Base-by-base conservation (phyloP, 2,888 invertebrate species). In the Macropis europaea region DNA sequence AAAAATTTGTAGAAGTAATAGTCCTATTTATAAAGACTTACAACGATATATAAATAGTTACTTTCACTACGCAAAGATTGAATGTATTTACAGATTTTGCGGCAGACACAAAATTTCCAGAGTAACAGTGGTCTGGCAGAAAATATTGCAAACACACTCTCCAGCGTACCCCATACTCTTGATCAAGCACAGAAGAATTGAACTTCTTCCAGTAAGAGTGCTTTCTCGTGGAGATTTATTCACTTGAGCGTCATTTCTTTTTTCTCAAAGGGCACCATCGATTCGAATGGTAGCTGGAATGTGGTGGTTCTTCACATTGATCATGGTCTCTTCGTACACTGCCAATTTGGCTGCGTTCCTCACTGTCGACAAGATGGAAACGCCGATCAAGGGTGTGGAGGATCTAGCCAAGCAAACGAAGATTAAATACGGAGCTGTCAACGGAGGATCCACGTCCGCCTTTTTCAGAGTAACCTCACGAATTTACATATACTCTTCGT, bases 311-410 rank as follows among this genome's bases (percentile, higher is more conserved):
- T 97, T 97, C 90, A 97, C 97, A 0, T 91, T 97, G 48, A 97
- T 98, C 84, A 97, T 98, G 96, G 97, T 98, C 81, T 97, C 97
- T 0, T 97, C 97, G 5, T 98, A 98, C 90, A 98, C 98, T 17
- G 98, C 98, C 59, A 98, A 98, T 91, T 91, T 98, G 84, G 98
- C 98, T 47, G 98, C 98, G 6, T 98, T 98, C 88, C 91, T 98
- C 3, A 98, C 98, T 0, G 96, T 97, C 13, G 97, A 97, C 86
- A 92, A 97, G 82, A 97, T 97, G 96, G 97, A 97, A 82, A 96
- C 96, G 7, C 97, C 98, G 0, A 98, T 99, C 62, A 97, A 97
- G 88, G 96, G 96, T 84, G 98, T 97, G 0, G 98, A 99, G 86
- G 99, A 99, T 90, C 92, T 99, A 54, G 97, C 98, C 22, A 97